Conservation (phyloP, 2,113 vertebrate species). For the Tetraodon nigroviridis region DNA sequence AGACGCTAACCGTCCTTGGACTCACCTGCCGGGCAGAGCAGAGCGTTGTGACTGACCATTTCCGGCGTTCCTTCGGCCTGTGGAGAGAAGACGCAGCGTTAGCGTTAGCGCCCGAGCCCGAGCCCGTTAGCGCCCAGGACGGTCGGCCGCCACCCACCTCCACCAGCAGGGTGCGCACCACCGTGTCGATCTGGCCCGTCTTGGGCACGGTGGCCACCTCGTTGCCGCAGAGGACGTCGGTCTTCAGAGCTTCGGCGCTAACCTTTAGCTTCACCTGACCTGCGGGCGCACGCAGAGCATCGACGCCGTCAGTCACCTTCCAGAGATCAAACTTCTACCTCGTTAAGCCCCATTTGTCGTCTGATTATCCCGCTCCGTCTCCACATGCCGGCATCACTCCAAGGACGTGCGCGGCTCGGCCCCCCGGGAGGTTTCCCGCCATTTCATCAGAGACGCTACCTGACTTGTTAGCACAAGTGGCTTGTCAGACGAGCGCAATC, state of each 20-base stretch:
- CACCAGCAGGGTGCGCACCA: conserved; percentile 74
- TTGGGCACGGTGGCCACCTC: conserved; percentile 59
- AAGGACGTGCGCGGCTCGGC: conserved; percentile 62
- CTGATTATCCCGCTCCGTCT: conserved; percentile 42
- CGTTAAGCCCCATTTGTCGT: conserved; percentile 61
- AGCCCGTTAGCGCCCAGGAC: no score
- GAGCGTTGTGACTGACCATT: conserved; percentile 63
- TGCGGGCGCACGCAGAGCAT: conserved; percentile 36
- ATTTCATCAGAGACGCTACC: conserved; percentile 70
- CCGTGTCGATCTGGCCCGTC: conserved; percentile 68
- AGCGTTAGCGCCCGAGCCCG: not conserved
- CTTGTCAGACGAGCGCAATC: conserved; percentile 57
- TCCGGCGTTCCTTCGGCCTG: conserved; percentile 73
- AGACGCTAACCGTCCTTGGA: no score
- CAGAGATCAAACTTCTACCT: conserved; percentile 21
- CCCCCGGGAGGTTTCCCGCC: conserved; percentile 61
- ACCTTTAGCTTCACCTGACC: conserved; percentile 74
- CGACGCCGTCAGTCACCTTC: not conserved
- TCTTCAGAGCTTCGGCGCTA: conserved; percentile 68
- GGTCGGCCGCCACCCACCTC: conserved; percentile 65
- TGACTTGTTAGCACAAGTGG: conserved; percentile 72
- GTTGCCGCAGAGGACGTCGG: conserved; percentile 59
- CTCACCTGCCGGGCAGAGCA: conserved; percentile 72
- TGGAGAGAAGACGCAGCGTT: not conserved
- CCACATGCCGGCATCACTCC: conserved; percentile 54